Percentiles rank a stretch among this genome's conserved stretches.
Conservation (phyloP, 2,797 vertebrate genomes). For the Scolopax rusticola region DNA sequence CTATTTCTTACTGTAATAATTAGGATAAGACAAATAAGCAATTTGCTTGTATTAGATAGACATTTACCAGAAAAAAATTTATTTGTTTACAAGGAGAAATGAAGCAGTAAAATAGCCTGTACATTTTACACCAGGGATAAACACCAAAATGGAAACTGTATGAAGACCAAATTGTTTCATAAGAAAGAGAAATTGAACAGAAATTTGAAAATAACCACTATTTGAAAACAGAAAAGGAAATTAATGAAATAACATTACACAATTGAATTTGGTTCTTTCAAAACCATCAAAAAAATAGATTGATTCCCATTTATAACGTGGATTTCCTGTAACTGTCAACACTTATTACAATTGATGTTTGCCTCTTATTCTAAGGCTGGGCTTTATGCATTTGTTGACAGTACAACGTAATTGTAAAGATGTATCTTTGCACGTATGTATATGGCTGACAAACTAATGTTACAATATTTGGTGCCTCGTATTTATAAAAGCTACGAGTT, state of each 20-base stretch:
- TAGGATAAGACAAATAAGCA: not conserved
- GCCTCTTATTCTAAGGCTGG: not conserved
- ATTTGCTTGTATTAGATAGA: not conserved
- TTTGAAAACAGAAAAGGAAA: constrained; percentile 69
- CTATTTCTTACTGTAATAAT: not conserved
- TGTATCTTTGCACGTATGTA: rapidly evolving
- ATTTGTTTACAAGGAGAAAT: not conserved
- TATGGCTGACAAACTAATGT: not conserved
- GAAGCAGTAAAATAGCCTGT: not conserved
- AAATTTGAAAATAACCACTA: constrained; percentile 73
- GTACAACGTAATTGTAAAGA: not conserved
- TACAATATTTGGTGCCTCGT: not conserved
- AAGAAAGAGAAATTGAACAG: constrained; percentile 63
- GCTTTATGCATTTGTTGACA: not conserved
- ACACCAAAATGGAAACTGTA: constrained; percentile 52
- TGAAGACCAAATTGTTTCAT: constrained; percentile 64
- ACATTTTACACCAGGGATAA: constrained; percentile 54
- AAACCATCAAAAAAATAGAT: not conserved
- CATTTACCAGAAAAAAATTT: not conserved
- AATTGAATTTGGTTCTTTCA: constrained; percentile 8
- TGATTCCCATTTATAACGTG: not conserved
- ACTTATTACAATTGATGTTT: not conserved
- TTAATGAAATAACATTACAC: constrained; percentile 63
- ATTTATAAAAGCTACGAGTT: not conserved
- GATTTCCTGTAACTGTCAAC: constrained; percentile 18